phyloP scores from a whole-genome alignment of 2,888 invertebrate genomes.

The Leptinotarsa peninsularis region DNA sequence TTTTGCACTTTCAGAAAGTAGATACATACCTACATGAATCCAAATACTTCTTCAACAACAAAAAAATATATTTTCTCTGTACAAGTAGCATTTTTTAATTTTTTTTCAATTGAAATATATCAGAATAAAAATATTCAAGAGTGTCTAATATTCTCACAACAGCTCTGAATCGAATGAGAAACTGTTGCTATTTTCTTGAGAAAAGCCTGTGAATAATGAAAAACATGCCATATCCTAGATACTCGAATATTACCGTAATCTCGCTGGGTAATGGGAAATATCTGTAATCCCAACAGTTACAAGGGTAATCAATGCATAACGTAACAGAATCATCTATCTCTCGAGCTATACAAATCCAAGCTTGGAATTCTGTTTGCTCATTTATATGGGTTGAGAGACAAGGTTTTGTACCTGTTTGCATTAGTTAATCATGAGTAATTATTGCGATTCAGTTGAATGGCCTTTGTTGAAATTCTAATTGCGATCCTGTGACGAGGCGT shows the following conservation, averaged over 20 bases:
- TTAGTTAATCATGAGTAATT: constrained; percentile 19
- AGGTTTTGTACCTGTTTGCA: constrained; percentile 7
- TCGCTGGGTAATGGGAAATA: constrained; percentile 1
- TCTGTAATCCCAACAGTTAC: constrained; percentile 10
- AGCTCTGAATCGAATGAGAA: too few species aligned
- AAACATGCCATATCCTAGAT: background rate
- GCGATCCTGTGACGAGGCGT: background rate
- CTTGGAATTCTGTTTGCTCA: constrained; percentile 12
- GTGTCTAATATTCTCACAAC: too few species aligned
- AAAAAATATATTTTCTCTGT: too few species aligned
- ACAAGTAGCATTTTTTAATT: too few species aligned
- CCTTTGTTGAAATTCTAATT: background rate
- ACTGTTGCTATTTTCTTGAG: background rate
- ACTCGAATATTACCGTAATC: background rate
- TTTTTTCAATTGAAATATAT: too few species aligned
- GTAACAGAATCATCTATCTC: constrained; percentile 13
- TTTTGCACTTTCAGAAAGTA: too few species aligned
- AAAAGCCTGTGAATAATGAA: background rate
- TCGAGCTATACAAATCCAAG: constrained; percentile 15
- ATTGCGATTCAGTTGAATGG: background rate
- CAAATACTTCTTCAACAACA: too few species aligned
- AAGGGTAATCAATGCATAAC: constrained; percentile 7
- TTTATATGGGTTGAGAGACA: constrained; percentile 2
- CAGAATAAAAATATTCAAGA: too few species aligned
- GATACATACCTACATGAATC: too few species aligned